Base-by-base conservation (phyloP, 2,888 invertebrate genomes). In the Cybosia mesomella region DNA sequence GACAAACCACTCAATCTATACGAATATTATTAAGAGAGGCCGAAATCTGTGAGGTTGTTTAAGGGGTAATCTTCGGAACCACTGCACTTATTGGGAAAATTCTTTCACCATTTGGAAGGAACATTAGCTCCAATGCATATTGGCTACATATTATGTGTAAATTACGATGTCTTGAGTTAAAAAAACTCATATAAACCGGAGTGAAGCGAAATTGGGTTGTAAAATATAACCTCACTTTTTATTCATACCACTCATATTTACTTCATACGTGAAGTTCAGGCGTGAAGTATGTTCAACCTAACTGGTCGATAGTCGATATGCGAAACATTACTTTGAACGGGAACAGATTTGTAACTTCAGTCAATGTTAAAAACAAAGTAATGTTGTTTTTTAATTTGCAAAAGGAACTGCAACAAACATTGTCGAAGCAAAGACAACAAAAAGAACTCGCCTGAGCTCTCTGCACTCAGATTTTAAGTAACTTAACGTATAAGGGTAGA, bases 401-500 rank as follows among this genome's bases (percentile, higher is more conserved):
- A 8, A 13, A 13, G 13, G 21, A 53, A 62, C 13, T 9, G 34
- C 24, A 13, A 7, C 8, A 39, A 66, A 54, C 21, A 55, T 21
- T 24, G 66, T 39, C 8, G 22, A 21, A 58, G 49, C 61, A 32
- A 55, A 18, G 59, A 49, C 32, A 64, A 64, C 24, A 67, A 67
- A 64, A 64, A 67, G 55, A 53, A 15, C 65, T 60, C 21, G 32
- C 57, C 61, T 64, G 22, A 66, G 55, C 24, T 55, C 10, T 22
- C 10, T 39, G 67, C 70, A 74, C 80, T 74, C 49, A 61, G 70
- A 64, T 70, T 70, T 64, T 80, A 77, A 77, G 77, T 77, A 71
- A 71, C 67, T 77, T 80, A 67, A 58, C 80, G 34, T 80, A 78
- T 77, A 49, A 58, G 32, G 15, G 10, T 78, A 18, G 80, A 77